Evolutionary conservation across 2,888 invertebrate species (phyloP).

Genomic region (Aelia acuminata): DNA sequence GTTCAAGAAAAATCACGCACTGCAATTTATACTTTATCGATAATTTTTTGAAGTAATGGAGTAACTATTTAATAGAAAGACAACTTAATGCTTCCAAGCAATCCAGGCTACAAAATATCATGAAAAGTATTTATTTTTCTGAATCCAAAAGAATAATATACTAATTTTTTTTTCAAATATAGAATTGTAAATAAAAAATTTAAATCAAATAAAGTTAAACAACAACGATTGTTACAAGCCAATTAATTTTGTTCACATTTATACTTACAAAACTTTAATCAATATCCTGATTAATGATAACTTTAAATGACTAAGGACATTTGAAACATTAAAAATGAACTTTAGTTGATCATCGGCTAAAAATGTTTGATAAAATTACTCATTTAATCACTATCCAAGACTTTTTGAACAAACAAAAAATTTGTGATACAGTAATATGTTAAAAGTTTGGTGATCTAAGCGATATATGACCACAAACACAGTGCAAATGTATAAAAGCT

Average conservation of each 20-base stretch:
- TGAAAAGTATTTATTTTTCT: not conserved
- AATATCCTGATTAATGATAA: not conserved
- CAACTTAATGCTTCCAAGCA: not conserved
- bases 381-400: not conserved
- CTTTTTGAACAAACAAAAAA: not conserved
- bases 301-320: too few relatives aligned
- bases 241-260: not conserved
- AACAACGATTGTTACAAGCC: not conserved
- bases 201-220: not conserved
- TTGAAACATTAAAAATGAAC: not conserved
- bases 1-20: not conserved
- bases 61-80: not conserved
- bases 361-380: not conserved
- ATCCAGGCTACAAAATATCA: not conserved
- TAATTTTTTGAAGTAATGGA: not conserved
- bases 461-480: not conserved
- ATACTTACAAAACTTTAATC: not conserved
- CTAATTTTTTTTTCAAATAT: too few relatives aligned
- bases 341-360: not conserved
- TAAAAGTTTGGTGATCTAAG: not conserved
- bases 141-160: not conserved
- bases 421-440: not conserved
- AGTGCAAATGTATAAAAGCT: conserved; percentile 30
- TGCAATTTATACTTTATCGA: not conserved
- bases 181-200: not conserved